These are phyloP conservation scores for Lordiphosa fenestrarum DNA, from an alignment of 2,888 invertebrate genomes.

Conservation along the genomic window DNA sequence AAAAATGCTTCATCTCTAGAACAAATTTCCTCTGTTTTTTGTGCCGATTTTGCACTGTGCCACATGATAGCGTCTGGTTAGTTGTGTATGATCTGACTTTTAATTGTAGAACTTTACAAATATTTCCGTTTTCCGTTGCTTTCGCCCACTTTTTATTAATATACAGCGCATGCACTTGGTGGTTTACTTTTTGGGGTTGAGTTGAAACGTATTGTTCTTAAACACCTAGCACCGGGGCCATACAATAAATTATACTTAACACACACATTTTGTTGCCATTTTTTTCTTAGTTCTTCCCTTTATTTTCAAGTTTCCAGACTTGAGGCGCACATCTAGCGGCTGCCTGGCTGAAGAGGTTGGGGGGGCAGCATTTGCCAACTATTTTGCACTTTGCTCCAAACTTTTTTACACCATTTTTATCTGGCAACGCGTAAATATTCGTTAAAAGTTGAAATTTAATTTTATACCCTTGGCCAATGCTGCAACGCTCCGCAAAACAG, in stretches of 20 bases:
- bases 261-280: constrained; percentile 42
- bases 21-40: no score
- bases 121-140: no score
- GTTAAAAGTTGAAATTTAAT: constrained; percentile 75
- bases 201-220: constrained; percentile 55
- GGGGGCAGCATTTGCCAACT: constrained; percentile 29
- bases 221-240: constrained; percentile 43
- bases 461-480: constrained; percentile 59
- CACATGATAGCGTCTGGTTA: no score
- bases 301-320: constrained; percentile 22
- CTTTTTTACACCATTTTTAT: constrained; percentile 70
- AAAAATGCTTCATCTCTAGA: no score
- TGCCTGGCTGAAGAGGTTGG: constrained; percentile 22
- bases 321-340: constrained; percentile 38
- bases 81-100: no score
- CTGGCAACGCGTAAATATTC: constrained; percentile 73
- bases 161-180: no score
- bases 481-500: constrained; percentile 23
- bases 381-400: constrained; percentile 60
- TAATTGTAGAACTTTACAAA: no score
- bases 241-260: constrained; percentile 68
- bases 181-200: not conserved
- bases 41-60: no score
- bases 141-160: no score
- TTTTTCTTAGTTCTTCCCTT: not conserved